A percentile compares a stretch with the other conserved stretches of the same genome.
These are phyloP conservation scores for Drosophila quinaria DNA, from an alignment of 2,888 invertebrate species.

Conservation along the genomic window DNA sequence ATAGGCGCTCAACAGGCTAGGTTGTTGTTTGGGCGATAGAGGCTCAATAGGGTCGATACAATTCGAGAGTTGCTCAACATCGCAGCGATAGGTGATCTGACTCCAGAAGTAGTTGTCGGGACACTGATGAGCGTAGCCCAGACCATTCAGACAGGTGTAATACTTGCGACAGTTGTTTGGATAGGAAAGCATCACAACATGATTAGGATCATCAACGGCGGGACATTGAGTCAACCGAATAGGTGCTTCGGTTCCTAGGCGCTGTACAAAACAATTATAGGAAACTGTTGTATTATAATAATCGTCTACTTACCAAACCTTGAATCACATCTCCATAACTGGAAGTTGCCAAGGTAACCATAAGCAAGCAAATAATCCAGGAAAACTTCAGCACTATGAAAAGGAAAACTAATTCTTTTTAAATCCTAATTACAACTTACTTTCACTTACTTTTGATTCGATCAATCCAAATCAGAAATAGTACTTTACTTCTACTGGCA, in stretches of 20 bases:
- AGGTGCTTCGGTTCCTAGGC: conserved; percentile 6
- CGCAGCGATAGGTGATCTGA: conserved; percentile 73
- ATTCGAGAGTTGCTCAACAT: conserved; percentile 62
- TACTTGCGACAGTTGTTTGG: conserved; percentile 78
- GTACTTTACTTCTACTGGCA: not conserved
- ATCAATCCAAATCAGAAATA: conserved; percentile 12
- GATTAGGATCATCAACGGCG: conserved; percentile 67
- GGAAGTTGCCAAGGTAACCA: not conserved
- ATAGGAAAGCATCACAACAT: conserved; percentile 65
- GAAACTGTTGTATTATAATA: too few relatives aligned
- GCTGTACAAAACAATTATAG: conserved; percentile 1
- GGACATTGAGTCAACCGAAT: conserved; percentile 53
- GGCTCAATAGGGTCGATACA: conserved; percentile 37
- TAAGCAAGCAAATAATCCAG: conserved; percentile 25
- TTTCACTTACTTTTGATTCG: conserved; percentile 28
- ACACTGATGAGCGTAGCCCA: conserved; percentile 63
- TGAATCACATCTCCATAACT: not conserved
- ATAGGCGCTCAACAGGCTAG: conserved; percentile 56
- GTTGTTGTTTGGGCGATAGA: not conserved
- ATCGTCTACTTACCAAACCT: conserved; percentile 29
- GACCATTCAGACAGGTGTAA: conserved; percentile 73
- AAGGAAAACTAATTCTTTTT: not conserved
- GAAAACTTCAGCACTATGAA: conserved; percentile 24
- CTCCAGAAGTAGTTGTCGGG: conserved; percentile 78
- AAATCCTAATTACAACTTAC: not conserved